A percentile compares a stretch with the other conserved stretches of the same genome.
These are phyloP conservation scores for Chelon auratus DNA, from an alignment of 2,797 vertebrate species.

Conservation along the genomic window DNA sequence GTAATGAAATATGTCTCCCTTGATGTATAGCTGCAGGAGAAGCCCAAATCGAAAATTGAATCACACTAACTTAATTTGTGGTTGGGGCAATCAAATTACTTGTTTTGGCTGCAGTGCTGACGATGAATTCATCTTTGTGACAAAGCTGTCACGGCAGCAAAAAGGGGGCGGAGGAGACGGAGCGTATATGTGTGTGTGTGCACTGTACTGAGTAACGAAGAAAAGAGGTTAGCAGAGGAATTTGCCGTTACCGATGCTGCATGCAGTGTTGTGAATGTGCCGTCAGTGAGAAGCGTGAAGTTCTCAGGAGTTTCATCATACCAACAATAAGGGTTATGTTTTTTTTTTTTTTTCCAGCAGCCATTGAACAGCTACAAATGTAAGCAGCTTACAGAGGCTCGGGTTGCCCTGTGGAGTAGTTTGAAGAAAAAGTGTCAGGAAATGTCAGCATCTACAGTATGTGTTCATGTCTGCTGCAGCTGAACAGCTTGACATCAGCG, in stretches of 20 bases:
- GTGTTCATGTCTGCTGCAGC: conserved; percentile 49
- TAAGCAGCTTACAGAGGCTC: conserved; percentile 52
- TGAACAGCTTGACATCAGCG: conserved; percentile 63
- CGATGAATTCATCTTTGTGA: conserved; percentile 90
- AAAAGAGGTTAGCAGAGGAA: conserved; percentile 46
- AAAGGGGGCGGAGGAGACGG: conserved; percentile 63
- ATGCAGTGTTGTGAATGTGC: conserved; percentile 20
- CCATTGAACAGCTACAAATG: conserved; percentile 43
- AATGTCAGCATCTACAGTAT: conserved; percentile 42
- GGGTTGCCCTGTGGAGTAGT: conserved; percentile 46
- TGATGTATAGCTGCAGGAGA: conserved; percentile 88
- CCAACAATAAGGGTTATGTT: conserved; percentile 33
- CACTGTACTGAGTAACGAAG: conserved; percentile 33
- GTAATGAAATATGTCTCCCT: conserved; percentile 89
- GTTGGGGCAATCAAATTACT: conserved; percentile 89
- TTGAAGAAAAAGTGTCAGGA: conserved; percentile 50
- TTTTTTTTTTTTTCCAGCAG: conserved; percentile 26
- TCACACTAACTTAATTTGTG: conserved; percentile 91
- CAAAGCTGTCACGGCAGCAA: conserved; percentile 80
- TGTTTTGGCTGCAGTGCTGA: conserved; percentile 87
- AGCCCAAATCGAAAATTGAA: conserved; percentile 89
- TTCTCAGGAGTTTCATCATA: conserved; percentile 49
- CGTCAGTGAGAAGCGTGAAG: conserved; percentile 42
- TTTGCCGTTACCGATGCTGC: conserved; percentile 28
- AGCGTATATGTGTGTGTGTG: conserved; percentile 41